Percentiles rank a stretch among this genome's conserved stretches.
Conservation (phyloP, 2,113 vertebrate species). For the Rhineura floridana region DNA sequence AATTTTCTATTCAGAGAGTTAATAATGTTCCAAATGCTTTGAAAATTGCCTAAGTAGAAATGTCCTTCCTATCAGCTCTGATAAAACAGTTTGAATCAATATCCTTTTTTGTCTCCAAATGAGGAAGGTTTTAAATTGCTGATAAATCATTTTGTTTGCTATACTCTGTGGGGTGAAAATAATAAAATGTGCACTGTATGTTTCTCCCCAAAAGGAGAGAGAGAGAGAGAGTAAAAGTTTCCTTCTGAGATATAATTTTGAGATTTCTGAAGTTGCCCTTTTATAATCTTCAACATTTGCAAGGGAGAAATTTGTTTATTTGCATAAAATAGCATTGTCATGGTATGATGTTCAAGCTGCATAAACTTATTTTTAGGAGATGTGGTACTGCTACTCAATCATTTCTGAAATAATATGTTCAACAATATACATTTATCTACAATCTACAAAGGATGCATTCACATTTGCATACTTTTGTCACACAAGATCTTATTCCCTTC, state of each 20-base stretch:
- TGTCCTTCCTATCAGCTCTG: conserved; percentile 52
- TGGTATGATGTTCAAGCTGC: too few relatives aligned
- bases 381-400: too few relatives aligned
- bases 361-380: too few relatives aligned
- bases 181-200: conserved; percentile 9
- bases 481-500: too few relatives aligned
- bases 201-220: background rate
- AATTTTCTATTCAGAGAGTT: background rate
- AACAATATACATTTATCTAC: too few relatives aligned
- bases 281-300: background rate
- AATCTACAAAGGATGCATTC: too few relatives aligned
- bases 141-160: accelerated
- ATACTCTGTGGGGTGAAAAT: background rate
- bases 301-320: too few relatives aligned
- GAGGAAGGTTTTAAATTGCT: conserved; percentile 17
- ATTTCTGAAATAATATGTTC: too few relatives aligned
- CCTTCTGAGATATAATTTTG: too few relatives aligned
- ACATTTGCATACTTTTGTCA: too few relatives aligned
- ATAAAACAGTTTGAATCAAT: conserved; percentile 39
- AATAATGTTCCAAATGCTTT: background rate
- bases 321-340: too few relatives aligned
- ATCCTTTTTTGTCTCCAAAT: conserved; percentile 15
- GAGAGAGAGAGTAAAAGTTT: too few relatives aligned
- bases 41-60: conserved; percentile 52
- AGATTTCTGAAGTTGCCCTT: background rate